Percentiles rank a stretch among this genome's conserved stretches.
phyloP scores from a whole-genome alignment of 2,888 invertebrate species.

The Apoda limacodes region DNA sequence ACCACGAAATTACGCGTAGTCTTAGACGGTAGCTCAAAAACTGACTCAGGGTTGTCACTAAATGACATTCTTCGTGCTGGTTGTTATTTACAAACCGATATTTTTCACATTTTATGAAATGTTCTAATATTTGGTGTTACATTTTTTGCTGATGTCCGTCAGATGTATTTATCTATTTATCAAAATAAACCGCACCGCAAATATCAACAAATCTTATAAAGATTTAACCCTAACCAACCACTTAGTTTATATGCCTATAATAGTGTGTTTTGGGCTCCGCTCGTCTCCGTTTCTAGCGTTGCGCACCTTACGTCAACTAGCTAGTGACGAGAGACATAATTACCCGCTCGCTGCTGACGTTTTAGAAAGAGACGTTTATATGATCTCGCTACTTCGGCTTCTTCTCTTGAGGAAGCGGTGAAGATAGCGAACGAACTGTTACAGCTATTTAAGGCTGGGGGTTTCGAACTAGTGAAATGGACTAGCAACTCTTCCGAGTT shows the following conservation, averaged over 20 bases:
- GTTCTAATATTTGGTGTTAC: not conserved
- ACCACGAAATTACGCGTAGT: slow-evolving; percentile 1
- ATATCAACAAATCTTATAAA: not conserved
- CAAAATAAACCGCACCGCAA: not conserved
- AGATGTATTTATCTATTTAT: not conserved
- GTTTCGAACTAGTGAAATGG: no score
- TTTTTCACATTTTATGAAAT: not conserved
- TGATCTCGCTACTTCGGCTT: slow-evolving; percentile 10
- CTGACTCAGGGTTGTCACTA: not conserved
- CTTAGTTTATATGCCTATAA: not conserved
- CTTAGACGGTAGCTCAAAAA: not conserved
- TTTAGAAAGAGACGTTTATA: slow-evolving; percentile 14
- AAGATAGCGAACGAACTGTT: slow-evolving; percentile 7
- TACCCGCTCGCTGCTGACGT: not conserved
- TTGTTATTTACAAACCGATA: not conserved
- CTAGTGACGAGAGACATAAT: slow-evolving; percentile 5
- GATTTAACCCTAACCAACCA: not conserved
- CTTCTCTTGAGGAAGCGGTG: slow-evolving; percentile 7
- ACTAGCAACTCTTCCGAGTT: slow-evolving; percentile 11
- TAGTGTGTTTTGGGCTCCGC: not conserved
- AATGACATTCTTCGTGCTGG: not conserved
- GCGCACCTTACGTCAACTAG: not conserved
- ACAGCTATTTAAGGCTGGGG: no score
- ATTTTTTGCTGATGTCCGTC: not conserved
- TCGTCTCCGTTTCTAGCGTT: not conserved